phyloP scores from a whole-genome alignment of 2,113 vertebrate genomes.

The Austrofundulus limnaeus region DNA sequence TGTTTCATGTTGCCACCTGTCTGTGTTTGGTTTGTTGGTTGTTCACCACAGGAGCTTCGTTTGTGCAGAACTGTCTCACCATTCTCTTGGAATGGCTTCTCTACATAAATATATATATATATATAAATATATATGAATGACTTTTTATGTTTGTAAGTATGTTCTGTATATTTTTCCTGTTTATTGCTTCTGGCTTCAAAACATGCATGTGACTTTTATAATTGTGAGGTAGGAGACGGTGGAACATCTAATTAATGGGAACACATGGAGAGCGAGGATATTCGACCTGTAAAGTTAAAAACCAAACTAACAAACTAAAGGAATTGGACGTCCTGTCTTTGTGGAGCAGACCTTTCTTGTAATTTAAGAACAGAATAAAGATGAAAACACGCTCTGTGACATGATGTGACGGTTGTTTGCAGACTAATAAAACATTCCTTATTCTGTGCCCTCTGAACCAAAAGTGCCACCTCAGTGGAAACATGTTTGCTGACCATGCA shows the following conservation, averaged over 20 bases:
- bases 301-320: background rate
- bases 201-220: slow-evolving; percentile 81
- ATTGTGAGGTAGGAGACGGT: slow-evolving; percentile 65
- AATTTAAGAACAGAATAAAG: slow-evolving; percentile 76
- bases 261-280: slow-evolving; percentile 45
- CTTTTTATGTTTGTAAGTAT: slow-evolving; percentile 89
- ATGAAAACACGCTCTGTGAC: slow-evolving; percentile 68
- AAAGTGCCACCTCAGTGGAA: slow-evolving; percentile 43
- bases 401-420: slow-evolving; percentile 74
- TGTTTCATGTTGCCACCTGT: slow-evolving; percentile 48
- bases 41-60: slow-evolving; percentile 66
- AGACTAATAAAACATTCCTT: slow-evolving; percentile 59
- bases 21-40: slow-evolving; percentile 48
- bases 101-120: slow-evolving; percentile 82
- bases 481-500: slow-evolving; percentile 57
- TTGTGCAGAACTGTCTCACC: slow-evolving; percentile 80
- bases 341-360: slow-evolving; percentile 74
- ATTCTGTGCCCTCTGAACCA: slow-evolving; percentile 42
- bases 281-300: slow-evolving; percentile 65
- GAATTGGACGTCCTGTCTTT: slow-evolving; percentile 65
- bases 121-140: too few species aligned
- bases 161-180: slow-evolving; percentile 88
- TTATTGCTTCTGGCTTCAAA: slow-evolving; percentile 84
- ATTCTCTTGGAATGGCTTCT: slow-evolving; percentile 87
- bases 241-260: slow-evolving; percentile 46